Evolutionary conservation across 2,888 invertebrate genomes (phyloP), one percentile per base, ranked within the genome.

Genomic region (Callinectes sapidus): DNA sequence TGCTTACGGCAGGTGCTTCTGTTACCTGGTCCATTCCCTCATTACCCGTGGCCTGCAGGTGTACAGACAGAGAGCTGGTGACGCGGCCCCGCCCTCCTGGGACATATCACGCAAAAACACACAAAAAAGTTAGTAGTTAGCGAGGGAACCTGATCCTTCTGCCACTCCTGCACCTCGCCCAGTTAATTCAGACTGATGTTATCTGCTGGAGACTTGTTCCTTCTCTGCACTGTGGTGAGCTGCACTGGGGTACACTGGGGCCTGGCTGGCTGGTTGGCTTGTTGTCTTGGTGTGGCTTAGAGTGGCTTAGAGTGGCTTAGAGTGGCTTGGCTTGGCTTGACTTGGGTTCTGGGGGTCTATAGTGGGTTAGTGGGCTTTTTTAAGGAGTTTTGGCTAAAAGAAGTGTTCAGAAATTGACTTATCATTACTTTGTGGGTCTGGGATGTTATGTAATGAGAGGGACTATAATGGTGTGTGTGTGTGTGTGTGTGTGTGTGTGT

Each of bases 31-130:
- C 42, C 39, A 48, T 89, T 42, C 28, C 89, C 89, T 42, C 89
- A 89, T 89, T 89, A 89, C 89, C 66, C 14, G 61, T 16, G 48
- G 77, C 42, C 87, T 48, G 77, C 32, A 89, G 89, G 89, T n/a
- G n/a, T n/a, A 35, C 48, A 61, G 71, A 48, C 89, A 42, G 48
- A 42, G 48, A 77, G n/a, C n/a, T 39, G 89, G 89, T 77, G 71
- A 89, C 71, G 42, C 89, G 13, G 77, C 81, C 81, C 35, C 81
- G 32, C 81, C 35, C 81, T 81, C 35, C 28, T 39, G 32, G 71
- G 77, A 28, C 71, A 89, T 71, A 89, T 89, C 89, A 89, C 89
- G 42, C 71, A 89, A 89, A 89, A 89, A 89, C 89, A 39, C 89
- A 32, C 89, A 61, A 89, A 55, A 55, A 89, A 32, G 66, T 81